Evolutionary conservation across 1,140 invertebrate species (phyloP).

Genomic region (Neuroterus valhalla): DNA sequence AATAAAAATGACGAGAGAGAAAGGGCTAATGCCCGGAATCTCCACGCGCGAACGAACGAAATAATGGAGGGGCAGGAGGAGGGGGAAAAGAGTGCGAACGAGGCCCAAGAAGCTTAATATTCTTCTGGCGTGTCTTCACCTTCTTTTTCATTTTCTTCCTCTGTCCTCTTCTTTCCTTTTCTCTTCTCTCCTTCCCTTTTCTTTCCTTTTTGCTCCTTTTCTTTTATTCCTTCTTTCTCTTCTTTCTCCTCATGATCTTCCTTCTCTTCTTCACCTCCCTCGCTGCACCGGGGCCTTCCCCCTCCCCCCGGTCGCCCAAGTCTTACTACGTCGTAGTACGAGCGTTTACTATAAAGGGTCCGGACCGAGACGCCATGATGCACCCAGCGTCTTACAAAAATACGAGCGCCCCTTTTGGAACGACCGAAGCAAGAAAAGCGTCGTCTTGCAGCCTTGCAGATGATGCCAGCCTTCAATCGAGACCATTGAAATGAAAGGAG

Average conservation of each 20-base stretch:
- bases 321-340: slow-evolving; percentile 51
- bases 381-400: neutral
- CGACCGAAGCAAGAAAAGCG: too few relatives aligned
- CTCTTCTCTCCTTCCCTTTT: slow-evolving; percentile 38
- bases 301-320: too few relatives aligned
- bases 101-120: slow-evolving; percentile 51
- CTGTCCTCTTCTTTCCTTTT: too few relatives aligned
- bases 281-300: slow-evolving; percentile 22
- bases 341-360: slow-evolving; percentile 52
- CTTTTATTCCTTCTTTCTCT: slow-evolving; percentile 25
- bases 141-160: slow-evolving; percentile 38
- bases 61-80: slow-evolving; percentile 50
- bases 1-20: slow-evolving; percentile 38
- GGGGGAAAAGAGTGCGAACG: slow-evolving; percentile 40
- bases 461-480: too few relatives aligned
- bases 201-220: too few relatives aligned
- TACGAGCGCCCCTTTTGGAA: neutral
- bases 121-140: slow-evolving; percentile 47
- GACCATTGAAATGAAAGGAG: too few relatives aligned
- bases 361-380: slow-evolving; percentile 47
- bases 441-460: too few relatives aligned
- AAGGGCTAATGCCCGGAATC: slow-evolving; percentile 52
- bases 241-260: too few relatives aligned
- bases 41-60: slow-evolving; percentile 51
- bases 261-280: slow-evolving; percentile 32